Base-by-base conservation (phyloP, 2,113 vertebrate species). In the Hyperopisus bebe region DNA sequence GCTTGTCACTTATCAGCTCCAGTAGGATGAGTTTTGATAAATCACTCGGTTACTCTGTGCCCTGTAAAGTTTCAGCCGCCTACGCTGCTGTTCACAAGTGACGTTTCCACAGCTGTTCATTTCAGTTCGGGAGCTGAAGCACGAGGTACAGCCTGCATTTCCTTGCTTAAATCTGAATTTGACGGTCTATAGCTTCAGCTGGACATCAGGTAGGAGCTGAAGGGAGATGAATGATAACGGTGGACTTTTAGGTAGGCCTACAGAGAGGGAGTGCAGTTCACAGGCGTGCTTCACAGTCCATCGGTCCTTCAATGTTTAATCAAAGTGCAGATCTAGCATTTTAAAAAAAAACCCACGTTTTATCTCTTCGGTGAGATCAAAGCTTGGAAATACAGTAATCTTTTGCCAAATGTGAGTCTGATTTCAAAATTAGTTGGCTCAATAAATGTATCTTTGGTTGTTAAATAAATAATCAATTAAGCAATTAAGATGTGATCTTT, bases 391-490 rank as follows among this genome's bases (percentile, higher is more conserved):
- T 93, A 93, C 93, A 93, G 90, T 90, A 92, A 94, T 94, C 91
- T 91, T 90, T 90, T 92, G 93, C 92, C 93, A 94, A 92, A 92
- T 92, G 91, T 92, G 92, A 92, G 94, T 93, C 94, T 92, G 91
- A 94, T 70, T 88, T 91, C 91, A 93, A 93, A 93, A 94, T 93
- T 91, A 94, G 92, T 92, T 90, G 92, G 91, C 89, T 92, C 91
- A 93, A 92, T 92, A 93, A 92, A 94, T 92, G 92, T 89, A 90
- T 92, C 92, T 93, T 92, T 94, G 93, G 91, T 94, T 90, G 88
- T 94, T 92, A 92, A 93, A 92, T 92, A 92, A 93, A 93, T 90
- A 90, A 91, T 93, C 92, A 91, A 90, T 89, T 92, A 90, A 90
- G 92, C 91, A 91, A 92, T 92, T 91, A 88, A 86, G 91, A 93